Evolutionary conservation across 2,888 invertebrate species (phyloP), one percentile per base, ranked within the genome.

Genomic region (Drosophila pegasa): DNA sequence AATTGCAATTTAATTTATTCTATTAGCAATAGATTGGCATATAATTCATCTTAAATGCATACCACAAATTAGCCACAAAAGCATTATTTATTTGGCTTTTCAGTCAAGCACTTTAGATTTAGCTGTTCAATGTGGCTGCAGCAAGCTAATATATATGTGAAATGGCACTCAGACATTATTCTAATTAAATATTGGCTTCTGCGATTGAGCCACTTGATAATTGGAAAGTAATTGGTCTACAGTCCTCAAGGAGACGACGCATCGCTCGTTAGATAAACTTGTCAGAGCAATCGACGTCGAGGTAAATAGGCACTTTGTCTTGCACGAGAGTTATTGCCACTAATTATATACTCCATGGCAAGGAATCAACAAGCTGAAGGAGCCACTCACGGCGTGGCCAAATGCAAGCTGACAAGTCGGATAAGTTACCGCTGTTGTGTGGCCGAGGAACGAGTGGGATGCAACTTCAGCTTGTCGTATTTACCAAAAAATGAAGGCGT

Each of bases 361-460:
- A 59, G 59, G 71, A 77, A 68, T 69, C 77, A 67, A 81, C 77
- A 77, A 75, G 70, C 65, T 66, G 66, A 55, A 65, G 59, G 48
- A 27, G 56, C 35, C 55, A 50, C 35, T 56, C 45, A 22, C 33
- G 29, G 3, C 56, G 55, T 35, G 56, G 45, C 61, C 71, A 61
- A 54, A 73, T 41, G 58, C 61, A 62, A 64, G 65, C 75, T 71
- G 75, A 65, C 71, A 75, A 72, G 62, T 69, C 73, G 75, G 63
- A 57, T 71, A 75, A 75, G 73, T 67, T 66, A 69, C 76, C 63
- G 52, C 78, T 63, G 62, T 56, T 63, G 61, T 75, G 80, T 80
- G 80, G 69, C 55, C 64, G 75, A 51, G 56, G 52, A 54, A 74
- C 60, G 65, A 65, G 59, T 50, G 58, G 59, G 40, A 2, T 48